Evolutionary conservation across 2,888 invertebrate species (phyloP), one percentile per base, ranked within the genome.

Genomic region (Cheilosia scutellata): DNA sequence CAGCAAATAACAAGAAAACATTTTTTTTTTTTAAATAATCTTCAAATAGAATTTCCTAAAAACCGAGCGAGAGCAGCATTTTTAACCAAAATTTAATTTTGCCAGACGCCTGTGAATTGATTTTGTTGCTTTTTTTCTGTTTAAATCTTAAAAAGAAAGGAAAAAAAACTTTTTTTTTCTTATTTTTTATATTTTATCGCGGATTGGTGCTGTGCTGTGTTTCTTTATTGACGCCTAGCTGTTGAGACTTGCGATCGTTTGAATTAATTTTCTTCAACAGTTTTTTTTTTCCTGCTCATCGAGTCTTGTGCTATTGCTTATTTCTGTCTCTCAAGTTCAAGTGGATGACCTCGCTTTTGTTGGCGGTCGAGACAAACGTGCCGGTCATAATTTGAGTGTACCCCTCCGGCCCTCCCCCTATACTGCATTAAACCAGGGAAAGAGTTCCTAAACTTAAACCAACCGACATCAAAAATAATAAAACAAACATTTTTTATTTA

Each of bases 291-390:
- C 16, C 16, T 20, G 47, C 16, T 6, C 13, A 44, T 20, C 29
- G 53, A 29, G 27, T 66, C 47, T 40, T 76, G 71, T 55, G 70
- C 75, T 71, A 27, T 44, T 68, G 72, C 40, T 68, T 87, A 80
- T 80, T 88, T 87, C 76, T 78, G 75, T 88, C 80, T 65, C 65
- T 88, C 89, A 89, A 89, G 89, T 89, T 89, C 89, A 89, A 89
- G 88, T 87, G 78, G 88, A 86, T 83, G 83, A 87, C 87, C 88
- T 88, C 88, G 88, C 70, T 87, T 72, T 72, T 53, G 68, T 62
- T 79, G 62, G 63, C 74, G 74, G 75, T 68, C 63, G 49, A 51
- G 27, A 27, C 25, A 13, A 58, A 49, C 66, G 51, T 82, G 82
- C 82, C 76, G 76, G 82, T 82, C 49, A 42, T 70, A 66, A 27